phyloP scores from a whole-genome alignment of 2,797 vertebrate species.

The Peromyscus melanophrys region DNA sequence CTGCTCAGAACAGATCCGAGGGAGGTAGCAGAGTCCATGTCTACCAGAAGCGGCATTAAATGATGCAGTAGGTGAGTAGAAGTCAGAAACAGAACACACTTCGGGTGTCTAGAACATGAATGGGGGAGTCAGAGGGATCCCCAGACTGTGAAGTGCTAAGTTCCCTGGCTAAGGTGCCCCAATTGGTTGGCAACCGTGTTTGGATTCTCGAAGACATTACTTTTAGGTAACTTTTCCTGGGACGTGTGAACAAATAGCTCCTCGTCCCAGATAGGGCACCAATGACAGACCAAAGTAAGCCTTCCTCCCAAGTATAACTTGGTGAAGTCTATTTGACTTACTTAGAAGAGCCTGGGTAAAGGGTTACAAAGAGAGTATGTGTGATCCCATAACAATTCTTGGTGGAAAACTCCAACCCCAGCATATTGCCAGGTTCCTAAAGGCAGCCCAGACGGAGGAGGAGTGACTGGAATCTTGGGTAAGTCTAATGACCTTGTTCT shows the following conservation, averaged over 20 bases:
- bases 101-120: neutral
- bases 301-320: neutral
- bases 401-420: neutral
- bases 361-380: neutral
- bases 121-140: neutral
- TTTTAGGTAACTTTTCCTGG: neutral
- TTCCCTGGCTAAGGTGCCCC: neutral
- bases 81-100: neutral
- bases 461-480: neutral
- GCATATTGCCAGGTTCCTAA: neutral
- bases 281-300: neutral
- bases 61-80: neutral
- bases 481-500: neutral
- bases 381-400: neutral
- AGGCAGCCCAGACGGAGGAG: neutral
- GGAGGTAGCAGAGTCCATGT: neutral
- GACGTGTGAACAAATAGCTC: neutral
- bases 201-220: neutral
- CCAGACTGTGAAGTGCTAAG: neutral
- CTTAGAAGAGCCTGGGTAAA: neutral
- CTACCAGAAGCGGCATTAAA: neutral
- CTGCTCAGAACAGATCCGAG: neutral
- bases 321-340: neutral
- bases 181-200: neutral
- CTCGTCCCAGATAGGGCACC: neutral